Evolutionary conservation across 2,797 vertebrate genomes (phyloP), one percentile per base, ranked within the genome.

Genomic region (Microctenopoma steveboyesi): DNA sequence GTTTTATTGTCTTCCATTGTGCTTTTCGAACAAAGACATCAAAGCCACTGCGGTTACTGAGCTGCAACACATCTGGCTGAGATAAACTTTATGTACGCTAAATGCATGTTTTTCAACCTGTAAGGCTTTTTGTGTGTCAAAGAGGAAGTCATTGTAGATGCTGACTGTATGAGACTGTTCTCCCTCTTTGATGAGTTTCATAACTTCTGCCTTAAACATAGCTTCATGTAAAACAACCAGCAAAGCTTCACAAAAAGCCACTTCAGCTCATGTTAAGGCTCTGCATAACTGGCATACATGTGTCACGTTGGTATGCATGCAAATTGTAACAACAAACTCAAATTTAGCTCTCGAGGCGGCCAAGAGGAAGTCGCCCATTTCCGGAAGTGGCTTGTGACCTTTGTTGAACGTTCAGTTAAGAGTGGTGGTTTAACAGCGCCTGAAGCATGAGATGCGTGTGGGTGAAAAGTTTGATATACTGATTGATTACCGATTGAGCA

Each of bases 371-470:
- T 92, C 70, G 78, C 84, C 74, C 82, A 84, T 92, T 92, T 94
- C 87, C 91, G 90, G 91, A 94, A 92, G 88, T 91, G 82, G 90
- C 89, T 91, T 89, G 91, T 93, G 92, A 94, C 92, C 92, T 94
- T 93, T 89, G 80, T 71, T 62, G 68, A 89, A 78, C 55, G 73
- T 76, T 78, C 72, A 83, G 84, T 72, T 71, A 61, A 90, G 86
- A 81, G 45, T 25, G 50, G 53, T 82, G 67, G 79, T 82, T 80
- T 70, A 7, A 78, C 53, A 48, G 59, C 5, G 50, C 67, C 72
- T 69, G 61, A 79, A 68, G 51, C 65, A 68, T 56, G 40, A 3
- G 64, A 57, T 48, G 70, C 16, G 30, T 50, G 49, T 55, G 2
- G 46, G 22, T 15, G 48, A 66, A 37, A 25, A 2, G 53, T 46